These are phyloP conservation scores for Caenorhabditis sinica DNA, from an alignment of 2,888 invertebrate genomes.

Conservation along the genomic window DNA sequence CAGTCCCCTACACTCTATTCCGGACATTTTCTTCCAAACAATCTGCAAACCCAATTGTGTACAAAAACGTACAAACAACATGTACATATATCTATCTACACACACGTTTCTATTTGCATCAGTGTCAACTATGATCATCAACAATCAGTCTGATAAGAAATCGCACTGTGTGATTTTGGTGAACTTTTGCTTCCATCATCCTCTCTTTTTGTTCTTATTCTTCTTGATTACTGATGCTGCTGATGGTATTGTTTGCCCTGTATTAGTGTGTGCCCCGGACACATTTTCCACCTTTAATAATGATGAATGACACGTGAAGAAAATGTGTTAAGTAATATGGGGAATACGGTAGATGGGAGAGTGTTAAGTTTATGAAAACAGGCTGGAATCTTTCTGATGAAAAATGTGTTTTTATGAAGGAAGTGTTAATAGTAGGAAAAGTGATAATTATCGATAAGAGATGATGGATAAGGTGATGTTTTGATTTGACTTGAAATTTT, in stretches of 20 bases:
- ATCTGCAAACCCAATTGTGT: constrained; percentile 11
- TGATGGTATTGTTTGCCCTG: constrained; percentile 32
- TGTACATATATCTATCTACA: constrained; percentile 10
- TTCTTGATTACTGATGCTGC: too few species aligned
- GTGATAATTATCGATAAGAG: not conserved
- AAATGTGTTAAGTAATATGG: constrained; percentile 22
- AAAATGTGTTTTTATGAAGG: not conserved
- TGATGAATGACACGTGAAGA: constrained; percentile 20
- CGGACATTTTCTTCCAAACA: not conserved
- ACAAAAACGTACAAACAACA: constrained; percentile 3
- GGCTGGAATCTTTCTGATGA: constrained; percentile 23
- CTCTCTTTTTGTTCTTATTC: constrained; percentile 1
- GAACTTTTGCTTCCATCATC: constrained; percentile 43
- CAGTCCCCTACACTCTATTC: not conserved
- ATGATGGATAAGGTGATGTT: too few species aligned
- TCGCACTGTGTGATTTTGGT: constrained; percentile 16
- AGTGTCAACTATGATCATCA: constrained; percentile 38
- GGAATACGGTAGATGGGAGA: constrained; percentile 18
- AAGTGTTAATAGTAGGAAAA: not conserved
- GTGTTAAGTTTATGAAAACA: constrained; percentile 44
- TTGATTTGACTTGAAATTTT: too few species aligned
- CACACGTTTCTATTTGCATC: not conserved
- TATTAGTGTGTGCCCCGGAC: not conserved
- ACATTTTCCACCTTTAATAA: constrained; percentile 1
- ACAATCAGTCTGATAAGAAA: constrained; percentile 31